phyloP scores from a whole-genome alignment of 2,113 vertebrate genomes.

The Vimba vimba region DNA sequence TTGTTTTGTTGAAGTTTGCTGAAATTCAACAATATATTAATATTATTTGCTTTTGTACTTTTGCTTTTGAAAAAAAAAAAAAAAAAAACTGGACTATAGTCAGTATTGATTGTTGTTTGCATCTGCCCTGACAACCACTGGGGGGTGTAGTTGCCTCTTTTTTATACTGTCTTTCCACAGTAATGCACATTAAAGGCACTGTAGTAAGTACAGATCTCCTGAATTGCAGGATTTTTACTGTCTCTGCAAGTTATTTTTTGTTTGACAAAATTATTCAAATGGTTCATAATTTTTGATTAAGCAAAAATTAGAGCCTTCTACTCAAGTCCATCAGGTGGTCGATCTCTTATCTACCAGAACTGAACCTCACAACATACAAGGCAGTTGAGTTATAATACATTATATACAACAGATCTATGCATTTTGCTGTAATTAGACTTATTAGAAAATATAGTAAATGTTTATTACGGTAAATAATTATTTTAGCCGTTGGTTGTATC shows the following conservation, averaged over 20 bases:
- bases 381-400: neutral
- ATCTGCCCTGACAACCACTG: neutral
- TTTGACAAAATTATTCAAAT: neutral
- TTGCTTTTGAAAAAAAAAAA: neutral
- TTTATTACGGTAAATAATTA: constrained; percentile 29
- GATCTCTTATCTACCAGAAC: neutral
- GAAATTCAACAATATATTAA: neutral
- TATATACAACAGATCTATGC: neutral
- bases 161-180: neutral
- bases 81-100: neutral
- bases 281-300: neutral
- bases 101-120: constrained; percentile 17
- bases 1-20: neutral
- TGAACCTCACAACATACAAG: neutral
- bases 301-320: neutral
- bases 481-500: neutral
- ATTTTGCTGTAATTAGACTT: neutral
- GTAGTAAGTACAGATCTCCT: neutral
- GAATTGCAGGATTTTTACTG: neutral
- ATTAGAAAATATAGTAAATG: neutral
- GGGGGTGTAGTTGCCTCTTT: constrained; percentile 3
- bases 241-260: neutral
- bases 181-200: neutral
- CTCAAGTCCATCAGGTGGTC: neutral
- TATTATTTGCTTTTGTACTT: constrained; percentile 7